Base-by-base conservation (phyloP, 1,140 invertebrate genomes). In the Bombus confusus region DNA sequence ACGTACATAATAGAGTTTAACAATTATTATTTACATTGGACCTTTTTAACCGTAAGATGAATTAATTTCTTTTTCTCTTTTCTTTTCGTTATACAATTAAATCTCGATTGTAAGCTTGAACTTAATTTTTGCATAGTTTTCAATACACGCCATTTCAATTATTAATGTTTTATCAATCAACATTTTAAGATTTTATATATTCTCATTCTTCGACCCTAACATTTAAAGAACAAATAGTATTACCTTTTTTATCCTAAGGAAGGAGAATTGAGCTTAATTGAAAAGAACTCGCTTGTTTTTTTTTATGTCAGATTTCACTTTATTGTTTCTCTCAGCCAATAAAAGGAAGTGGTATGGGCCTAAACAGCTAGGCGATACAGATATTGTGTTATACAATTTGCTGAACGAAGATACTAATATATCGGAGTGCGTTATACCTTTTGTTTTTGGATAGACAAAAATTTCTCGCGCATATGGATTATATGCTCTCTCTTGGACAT, bases 311-410 rank as follows among this genome's bases (percentile, higher is more conserved):
- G 90, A 91, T 92, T 90, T 92, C 91, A 92, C 91, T 93, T 93
- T 93, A 93, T 93, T 93, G 88, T 93, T 92, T 92, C 83, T 91
- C 90, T 92, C 79, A 91, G 91, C 83, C 92, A 91, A 91, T 87
- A 86, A 88, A 88, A 83, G 62, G 37, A 57, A n/a, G 43, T 81
- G 34, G 64, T 72, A 39, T 85, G 78, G 72, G 82, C 77, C 64
- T 90, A 85, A 72, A 80, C 83, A 75, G 85, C 75, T 87, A 91
- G 86, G 86, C 90, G 83, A 84, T 90, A 81, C 88, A 86, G 84
- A 90, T 39, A 78, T 47, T 71, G 59, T n/a, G 28, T 84, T 84
- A 79, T 52, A 71, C 28, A 43, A 64, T 41, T 79, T 66, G 28
- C 41, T 10, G 59, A 83, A 68, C 64, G 43, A 59, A 37, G 52